Conservation (phyloP, 2,113 vertebrate species). For the Carassius carassius region DNA sequence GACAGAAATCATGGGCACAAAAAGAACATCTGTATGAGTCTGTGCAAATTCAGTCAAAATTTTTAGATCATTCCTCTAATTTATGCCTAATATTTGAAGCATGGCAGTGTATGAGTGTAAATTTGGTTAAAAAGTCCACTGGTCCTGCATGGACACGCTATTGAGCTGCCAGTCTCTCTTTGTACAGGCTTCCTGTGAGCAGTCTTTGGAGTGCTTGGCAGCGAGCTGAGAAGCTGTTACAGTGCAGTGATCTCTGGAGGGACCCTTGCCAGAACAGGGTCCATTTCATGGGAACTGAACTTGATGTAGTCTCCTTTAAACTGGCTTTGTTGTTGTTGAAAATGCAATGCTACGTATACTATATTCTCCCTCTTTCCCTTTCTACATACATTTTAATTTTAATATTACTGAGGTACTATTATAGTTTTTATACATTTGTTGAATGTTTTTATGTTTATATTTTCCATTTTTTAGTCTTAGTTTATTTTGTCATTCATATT, state of each 20-base stretch:
- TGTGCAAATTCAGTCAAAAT: not conserved
- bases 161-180: constrained; percentile 60
- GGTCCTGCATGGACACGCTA: constrained; percentile 24
- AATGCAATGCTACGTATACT: not conserved
- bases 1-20: not conserved
- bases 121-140: not conserved
- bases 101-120: not conserved
- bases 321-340: constrained; percentile 35
- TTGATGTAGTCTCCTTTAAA: constrained; percentile 55
- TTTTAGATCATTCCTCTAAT: not conserved
- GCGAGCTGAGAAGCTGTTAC: constrained; percentile 59
- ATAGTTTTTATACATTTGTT: too few species aligned
- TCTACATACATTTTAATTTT: too few species aligned
- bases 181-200: constrained; percentile 57
- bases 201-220: constrained; percentile 54
- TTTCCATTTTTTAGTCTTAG: too few species aligned
- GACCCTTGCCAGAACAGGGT: constrained; percentile 47
- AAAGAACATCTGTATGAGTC: not conserved
- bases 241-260: constrained; percentile 52
- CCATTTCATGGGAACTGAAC: constrained; percentile 73
- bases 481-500: too few species aligned
- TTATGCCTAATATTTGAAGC: not conserved
- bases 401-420: too few species aligned
- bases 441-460: too few species aligned
- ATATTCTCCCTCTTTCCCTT: too few species aligned